Evolutionary conservation across 1,140 invertebrate genomes (phyloP), one percentile per base, ranked within the genome.

Genomic region (Nebria ingens): DNA sequence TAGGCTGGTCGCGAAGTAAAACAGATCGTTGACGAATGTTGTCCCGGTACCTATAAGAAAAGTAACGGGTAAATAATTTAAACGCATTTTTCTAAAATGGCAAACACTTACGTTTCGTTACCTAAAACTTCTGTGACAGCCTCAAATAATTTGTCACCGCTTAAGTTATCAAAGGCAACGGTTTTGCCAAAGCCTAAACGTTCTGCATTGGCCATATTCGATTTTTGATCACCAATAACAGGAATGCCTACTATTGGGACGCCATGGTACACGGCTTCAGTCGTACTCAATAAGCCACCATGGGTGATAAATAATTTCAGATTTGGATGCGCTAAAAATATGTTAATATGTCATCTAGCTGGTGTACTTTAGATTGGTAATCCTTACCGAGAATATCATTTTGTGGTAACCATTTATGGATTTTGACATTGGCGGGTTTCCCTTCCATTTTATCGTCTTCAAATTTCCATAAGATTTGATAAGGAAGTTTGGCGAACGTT

Each of bases 391-490:
- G 66, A 55, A 84, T 62, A 62, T 81, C 77, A 58, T 79, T 77
- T 60, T 84, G 82, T 13, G 82, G 80, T 51, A 82, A 70, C 82
- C 82, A 79, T 21, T 64, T 65, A 2, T 66, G 59, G 6, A 73
- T 58, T 20, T 71, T 69, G 1, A 81, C 71, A 63, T 81, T 80
- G 1, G 69, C 61, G 9, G 78, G 71, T 61, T 68, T 63, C 20
- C 73, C 69, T 15, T 71, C 62, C 21, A 73, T 64, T 2, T 68
- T 68, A 1, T 72, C 70, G 20, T 75, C 71, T 51, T 75, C 76
- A 58, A 75, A 79, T 64, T 80, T 82, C 77, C 78, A 82, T n/a
- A 83, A 60, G 9, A 82, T 71, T 53, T 72, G 71, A 55, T 72
- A 73, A 20, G 76, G 72, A 13, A 81, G 58, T 58, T 75, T 72